Evolutionary conservation across 2,113 vertebrate genomes (phyloP).

Genomic region (Chionomys nivalis): DNA sequence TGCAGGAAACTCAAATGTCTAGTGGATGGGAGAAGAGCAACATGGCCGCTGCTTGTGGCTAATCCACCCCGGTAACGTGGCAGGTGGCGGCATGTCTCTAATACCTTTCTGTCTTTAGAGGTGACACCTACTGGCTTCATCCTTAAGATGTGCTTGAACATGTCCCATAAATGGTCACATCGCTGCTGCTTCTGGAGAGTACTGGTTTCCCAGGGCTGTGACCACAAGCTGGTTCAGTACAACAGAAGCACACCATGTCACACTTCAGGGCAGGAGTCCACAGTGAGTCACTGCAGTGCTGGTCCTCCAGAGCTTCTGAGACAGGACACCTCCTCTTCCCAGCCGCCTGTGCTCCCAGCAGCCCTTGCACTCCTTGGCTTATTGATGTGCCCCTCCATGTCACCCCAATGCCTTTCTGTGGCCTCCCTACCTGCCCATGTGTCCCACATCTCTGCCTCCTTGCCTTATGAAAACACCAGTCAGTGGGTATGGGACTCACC

Average conservation of each 20-base stretch:
- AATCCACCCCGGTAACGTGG: background rate
- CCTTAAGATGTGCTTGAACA: background rate
- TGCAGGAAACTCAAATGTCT: background rate
- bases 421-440: background rate
- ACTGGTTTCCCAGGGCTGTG: background rate
- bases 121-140: too few relatives aligned
- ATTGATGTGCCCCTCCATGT: background rate
- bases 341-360: background rate
- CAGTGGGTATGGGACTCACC: background rate
- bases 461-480: background rate
- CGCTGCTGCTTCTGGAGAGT: background rate
- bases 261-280: background rate
- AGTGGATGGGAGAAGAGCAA: background rate
- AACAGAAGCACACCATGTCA: fast-evolving
- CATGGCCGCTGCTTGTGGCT: background rate
- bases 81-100: background rate
- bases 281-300: background rate
- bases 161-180: background rate
- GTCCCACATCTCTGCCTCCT: background rate
- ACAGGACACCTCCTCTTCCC: too few relatives aligned
- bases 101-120: background rate
- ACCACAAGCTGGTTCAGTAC: background rate
- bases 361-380: background rate
- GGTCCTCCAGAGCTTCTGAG: background rate
- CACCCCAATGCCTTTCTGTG: background rate